These are phyloP conservation scores for Clunio marinus DNA, from an alignment of 2,888 invertebrate genomes.

Conservation along the genomic window DNA sequence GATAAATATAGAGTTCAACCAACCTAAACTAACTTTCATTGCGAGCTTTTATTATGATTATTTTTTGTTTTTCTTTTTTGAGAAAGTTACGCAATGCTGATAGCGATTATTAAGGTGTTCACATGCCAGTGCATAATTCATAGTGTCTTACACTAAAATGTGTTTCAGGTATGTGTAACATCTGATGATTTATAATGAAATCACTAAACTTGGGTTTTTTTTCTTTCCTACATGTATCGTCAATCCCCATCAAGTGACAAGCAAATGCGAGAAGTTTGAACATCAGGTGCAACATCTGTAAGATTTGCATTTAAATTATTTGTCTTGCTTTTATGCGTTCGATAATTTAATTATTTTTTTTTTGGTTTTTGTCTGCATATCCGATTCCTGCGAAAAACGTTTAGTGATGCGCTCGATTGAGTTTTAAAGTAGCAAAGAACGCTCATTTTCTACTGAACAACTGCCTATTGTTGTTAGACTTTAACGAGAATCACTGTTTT, in stretches of 20 bases:
- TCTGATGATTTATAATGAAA: neutral
- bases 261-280: neutral
- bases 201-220: too few species aligned
- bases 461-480: neutral
- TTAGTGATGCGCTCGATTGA: conserved; percentile 4
- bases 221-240: too few species aligned
- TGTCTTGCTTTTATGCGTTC: neutral
- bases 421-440: conserved; percentile 5
- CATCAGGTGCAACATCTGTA: conserved; percentile 10
- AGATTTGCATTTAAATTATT: neutral
- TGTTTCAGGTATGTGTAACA: neutral
- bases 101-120: neutral
- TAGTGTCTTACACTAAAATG: neutral
- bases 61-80: neutral
- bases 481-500: neutral
- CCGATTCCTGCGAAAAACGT: neutral
- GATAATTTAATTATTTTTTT: neutral
- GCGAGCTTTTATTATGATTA: neutral
- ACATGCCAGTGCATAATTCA: neutral
- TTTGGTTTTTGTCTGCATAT: neutral
- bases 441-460: neutral
- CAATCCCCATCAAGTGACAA: neutral
- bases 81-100: neutral
- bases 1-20: neutral
- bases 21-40: neutral